Base-by-base conservation (phyloP, 2,888 invertebrate genomes). In the Adineta ricciae region DNA sequence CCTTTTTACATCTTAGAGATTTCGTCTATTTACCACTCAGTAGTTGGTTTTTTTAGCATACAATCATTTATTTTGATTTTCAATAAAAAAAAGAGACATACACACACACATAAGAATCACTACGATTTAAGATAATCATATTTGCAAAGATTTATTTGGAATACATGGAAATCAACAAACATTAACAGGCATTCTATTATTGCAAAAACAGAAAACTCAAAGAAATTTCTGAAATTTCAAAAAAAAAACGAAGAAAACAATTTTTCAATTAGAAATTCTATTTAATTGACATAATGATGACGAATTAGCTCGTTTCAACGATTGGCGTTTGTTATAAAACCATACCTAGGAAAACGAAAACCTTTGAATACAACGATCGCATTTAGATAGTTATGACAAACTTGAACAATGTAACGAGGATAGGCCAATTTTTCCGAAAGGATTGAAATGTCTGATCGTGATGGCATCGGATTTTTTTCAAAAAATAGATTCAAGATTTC, bases 301-400 rank as follows among this genome's bases (percentile, higher is more conserved):
- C 11, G n/a, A 41, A 41, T n/a, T n/a, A n/a, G 41, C 41, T 41
- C 78, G 78, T 78, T 78, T 78, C 14, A 78, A n/a, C 41, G 78
- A 78, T 41, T 78, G 78, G 41, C 78, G 78, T 78, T 78, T 78
- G 41, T 78, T 78, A 41, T 78, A 78, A 78, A 41, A 78, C 78
- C 78, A 78, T 38, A 78, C 64, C 64, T 64, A 64, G 19, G 32
- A 64, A 50, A 50, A 50, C 2, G 5, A 11, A 46, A 46, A 46
- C 8, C 5, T 46, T 19, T 50, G 19, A 50, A 16, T 50, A 14
- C 49, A 49, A 64, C 27, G 16, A 64, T 11, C 24, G 8, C n/a
- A n/a, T n/a, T n/a, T n/a, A n/a, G n/a, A n/a, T n/a, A n/a, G n/a
- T n/a, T n/a, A n/a, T n/a, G n/a, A 64, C 64, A 32, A 64, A 64